Conservation (phyloP, 1,140 invertebrate species). For the Drosophila persimilis region DNA sequence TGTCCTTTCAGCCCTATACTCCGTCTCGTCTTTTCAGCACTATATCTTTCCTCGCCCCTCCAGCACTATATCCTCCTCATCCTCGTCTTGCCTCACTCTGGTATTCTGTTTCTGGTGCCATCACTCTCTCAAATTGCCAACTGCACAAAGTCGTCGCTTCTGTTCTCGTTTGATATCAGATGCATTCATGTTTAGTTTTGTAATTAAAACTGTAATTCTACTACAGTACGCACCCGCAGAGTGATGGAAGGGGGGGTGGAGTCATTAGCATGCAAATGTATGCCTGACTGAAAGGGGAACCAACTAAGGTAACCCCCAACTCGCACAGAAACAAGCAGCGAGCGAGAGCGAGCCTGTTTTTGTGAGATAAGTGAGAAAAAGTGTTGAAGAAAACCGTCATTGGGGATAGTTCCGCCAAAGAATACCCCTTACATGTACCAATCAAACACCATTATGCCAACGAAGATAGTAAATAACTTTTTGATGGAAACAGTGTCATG, state of each 20-base stretch:
- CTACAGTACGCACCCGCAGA: slow-evolving; percentile 2
- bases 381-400: no score
- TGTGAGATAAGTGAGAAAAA: slow-evolving; percentile 60
- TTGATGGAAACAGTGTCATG: no score
- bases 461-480: no score
- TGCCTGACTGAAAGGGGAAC: slow-evolving; percentile 51
- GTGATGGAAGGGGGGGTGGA: background rate
- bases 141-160: slow-evolving; percentile 29
- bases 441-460: no score
- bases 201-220: slow-evolving; percentile 77
- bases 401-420: no score
- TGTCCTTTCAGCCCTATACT: background rate
- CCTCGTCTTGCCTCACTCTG: background rate
- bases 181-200: slow-evolving; percentile 79
- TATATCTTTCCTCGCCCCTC: no score
- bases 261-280: slow-evolving; percentile 77
- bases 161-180: slow-evolving; percentile 72
- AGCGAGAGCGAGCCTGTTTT: slow-evolving; percentile 38
- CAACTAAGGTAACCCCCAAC: slow-evolving; percentile 51
- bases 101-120: background rate
- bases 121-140: slow-evolving; percentile 14
- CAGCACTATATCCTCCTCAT: background rate
- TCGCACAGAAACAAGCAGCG: slow-evolving; percentile 11
- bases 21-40: background rate
- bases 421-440: background rate